phyloP scores from a whole-genome alignment of 2,888 invertebrate genomes.

The Monochamus alternatus region DNA sequence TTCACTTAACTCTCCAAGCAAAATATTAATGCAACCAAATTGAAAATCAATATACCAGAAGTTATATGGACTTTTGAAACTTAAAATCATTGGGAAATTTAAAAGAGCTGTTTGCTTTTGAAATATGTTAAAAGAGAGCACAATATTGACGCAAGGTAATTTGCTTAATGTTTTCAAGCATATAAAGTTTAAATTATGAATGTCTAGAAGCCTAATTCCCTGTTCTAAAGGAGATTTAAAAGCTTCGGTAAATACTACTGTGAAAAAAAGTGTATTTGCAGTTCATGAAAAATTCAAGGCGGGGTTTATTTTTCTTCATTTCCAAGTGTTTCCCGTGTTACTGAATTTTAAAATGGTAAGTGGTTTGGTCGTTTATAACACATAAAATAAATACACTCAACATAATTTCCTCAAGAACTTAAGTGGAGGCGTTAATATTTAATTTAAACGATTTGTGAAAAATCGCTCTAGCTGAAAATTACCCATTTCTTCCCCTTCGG shows the following conservation, averaged over 20 bases:
- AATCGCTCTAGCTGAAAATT: constrained; percentile 7
- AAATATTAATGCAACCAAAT: constrained; percentile 69
- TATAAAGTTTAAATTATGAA: constrained; percentile 9
- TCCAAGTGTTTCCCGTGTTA: background rate
- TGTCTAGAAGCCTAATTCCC: constrained; percentile 5
- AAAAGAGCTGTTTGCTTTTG: constrained; percentile 47
- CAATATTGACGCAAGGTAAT: constrained; percentile 51
- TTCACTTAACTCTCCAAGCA: constrained; percentile 67
- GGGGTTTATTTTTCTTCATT: constrained; percentile 17
- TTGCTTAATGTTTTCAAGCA: constrained; percentile 44
- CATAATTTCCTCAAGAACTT: constrained; percentile 2
- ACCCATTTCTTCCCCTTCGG: constrained; percentile 4
- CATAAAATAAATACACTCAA: constrained; percentile 8
- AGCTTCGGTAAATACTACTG: background rate
- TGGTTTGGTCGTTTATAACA: constrained; percentile 7
- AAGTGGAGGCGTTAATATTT: constrained; percentile 1
- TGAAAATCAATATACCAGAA: constrained; percentile 66
- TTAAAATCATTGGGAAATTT: constrained; percentile 27
- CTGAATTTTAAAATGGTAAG: constrained; percentile 3
- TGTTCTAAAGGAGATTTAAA: background rate
- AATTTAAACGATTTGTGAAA: constrained; percentile 12
- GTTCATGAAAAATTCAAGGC: constrained; percentile 12
- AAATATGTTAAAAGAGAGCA: constrained; percentile 39
- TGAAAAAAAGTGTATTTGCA: constrained; percentile 5
- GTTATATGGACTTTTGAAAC: constrained; percentile 37